phyloP scores from a whole-genome alignment of 2,888 invertebrate species.

The Drosophila austrosaltans region DNA sequence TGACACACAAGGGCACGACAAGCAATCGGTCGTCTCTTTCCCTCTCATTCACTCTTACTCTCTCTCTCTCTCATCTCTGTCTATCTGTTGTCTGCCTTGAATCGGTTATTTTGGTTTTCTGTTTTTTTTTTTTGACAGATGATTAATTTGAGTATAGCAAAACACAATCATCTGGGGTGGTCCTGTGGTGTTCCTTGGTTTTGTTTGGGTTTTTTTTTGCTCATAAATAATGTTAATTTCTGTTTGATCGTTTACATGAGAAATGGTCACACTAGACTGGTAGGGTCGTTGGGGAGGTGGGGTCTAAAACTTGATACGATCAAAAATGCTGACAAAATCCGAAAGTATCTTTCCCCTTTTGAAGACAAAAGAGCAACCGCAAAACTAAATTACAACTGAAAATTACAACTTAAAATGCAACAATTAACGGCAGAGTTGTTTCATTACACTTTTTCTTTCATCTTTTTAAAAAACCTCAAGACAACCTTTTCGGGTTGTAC shows the following conservation, averaged over 20 bases:
- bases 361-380: conserved; percentile 34
- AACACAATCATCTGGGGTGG: conserved; percentile 66
- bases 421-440: conserved; percentile 38
- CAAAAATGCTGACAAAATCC: neutral
- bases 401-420: conserved; percentile 42
- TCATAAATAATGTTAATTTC: conserved; percentile 68
- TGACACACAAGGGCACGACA: conserved; percentile 83
- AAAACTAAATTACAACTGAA: conserved; percentile 54
- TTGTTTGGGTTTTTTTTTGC: conserved; percentile 46
- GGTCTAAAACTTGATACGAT: conserved; percentile 19
- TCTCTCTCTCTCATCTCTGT: conserved; percentile 13
- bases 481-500: conserved; percentile 13
- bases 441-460: neutral
- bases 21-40: conserved; percentile 43
- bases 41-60: conserved; percentile 24
- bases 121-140: conserved; percentile 51
- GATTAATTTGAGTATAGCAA: conserved; percentile 62
- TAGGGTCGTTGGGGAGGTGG: neutral
- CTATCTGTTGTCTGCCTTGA: conserved; percentile 39
- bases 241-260: conserved; percentile 45
- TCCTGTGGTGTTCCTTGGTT: conserved; percentile 51
- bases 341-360: neutral
- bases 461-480: neutral
- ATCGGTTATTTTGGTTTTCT: conserved; percentile 9
- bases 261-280: conserved; percentile 20